Conservation (phyloP, 2,888 invertebrate species). For the Amaurobius ferox region DNA sequence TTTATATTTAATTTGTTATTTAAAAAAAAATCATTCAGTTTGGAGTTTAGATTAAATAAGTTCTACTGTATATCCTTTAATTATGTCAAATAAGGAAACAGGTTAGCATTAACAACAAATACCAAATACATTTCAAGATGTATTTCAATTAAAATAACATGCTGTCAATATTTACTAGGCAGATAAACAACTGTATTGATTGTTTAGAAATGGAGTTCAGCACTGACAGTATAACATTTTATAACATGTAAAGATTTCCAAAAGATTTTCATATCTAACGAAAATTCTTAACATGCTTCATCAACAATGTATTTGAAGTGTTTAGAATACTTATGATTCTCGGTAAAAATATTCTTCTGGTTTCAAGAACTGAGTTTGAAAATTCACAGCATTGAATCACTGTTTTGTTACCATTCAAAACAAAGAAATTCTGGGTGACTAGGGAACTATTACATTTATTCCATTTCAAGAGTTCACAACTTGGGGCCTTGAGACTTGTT, state of each 20-base stretch:
- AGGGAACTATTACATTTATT: constrained; percentile 9
- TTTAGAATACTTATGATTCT: not conserved
- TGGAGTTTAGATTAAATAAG: no score
- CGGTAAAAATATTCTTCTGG: not conserved
- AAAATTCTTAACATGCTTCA: constrained; percentile 6
- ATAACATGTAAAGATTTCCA: constrained; percentile 12
- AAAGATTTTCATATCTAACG: not conserved
- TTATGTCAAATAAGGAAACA: no score
- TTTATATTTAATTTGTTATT: no score
- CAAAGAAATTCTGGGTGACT: not conserved
- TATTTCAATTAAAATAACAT: not conserved
- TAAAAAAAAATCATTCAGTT: no score
- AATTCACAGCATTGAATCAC: not conserved
- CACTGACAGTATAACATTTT: not conserved
- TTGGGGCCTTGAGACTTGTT: no score
- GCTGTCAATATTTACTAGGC: not conserved
- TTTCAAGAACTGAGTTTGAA: not conserved
- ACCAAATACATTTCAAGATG: no score
- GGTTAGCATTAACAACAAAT: not conserved
- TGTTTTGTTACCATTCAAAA: not conserved
- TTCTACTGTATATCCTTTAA: no score
- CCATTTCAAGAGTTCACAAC: constrained; percentile 3
- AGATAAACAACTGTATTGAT: not conserved
- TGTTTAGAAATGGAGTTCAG: not conserved
- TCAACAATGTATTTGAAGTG: not conserved